These are phyloP conservation scores for Saimiri boliviensis DNA, from an alignment of 2,113 vertebrate species.

Conservation along the genomic window DNA sequence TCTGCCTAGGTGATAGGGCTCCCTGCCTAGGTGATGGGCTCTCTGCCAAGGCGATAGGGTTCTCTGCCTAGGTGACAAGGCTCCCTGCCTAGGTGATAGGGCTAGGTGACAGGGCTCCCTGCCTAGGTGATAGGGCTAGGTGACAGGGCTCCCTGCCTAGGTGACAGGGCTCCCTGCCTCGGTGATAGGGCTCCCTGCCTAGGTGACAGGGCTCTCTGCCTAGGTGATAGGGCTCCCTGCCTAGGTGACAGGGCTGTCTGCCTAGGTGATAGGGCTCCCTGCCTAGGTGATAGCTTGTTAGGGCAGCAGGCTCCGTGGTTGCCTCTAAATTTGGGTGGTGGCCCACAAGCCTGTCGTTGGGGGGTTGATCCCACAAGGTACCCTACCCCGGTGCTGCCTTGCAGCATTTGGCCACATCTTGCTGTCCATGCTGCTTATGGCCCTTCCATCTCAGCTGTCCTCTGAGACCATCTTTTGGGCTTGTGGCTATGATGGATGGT, in stretches of 20 bases:
- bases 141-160: not conserved
- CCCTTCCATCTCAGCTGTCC: not conserved
- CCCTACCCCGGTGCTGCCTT: not conserved
- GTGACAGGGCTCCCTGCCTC: too few species aligned
- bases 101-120: not conserved
- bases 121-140: not conserved
- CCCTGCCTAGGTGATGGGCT: not conserved
- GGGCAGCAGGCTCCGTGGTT: not conserved
- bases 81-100: too few species aligned
- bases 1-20: not conserved
- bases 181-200: not conserved
- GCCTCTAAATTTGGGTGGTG: not conserved
- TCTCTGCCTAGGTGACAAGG: not conserved
- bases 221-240: not conserved
- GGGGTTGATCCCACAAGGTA: not conserved
- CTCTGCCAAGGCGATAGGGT: not conserved
- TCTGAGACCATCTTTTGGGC: not conserved
- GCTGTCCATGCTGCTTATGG: not conserved
- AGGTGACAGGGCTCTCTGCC: not conserved
- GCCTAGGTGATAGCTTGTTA: not conserved
- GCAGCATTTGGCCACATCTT: not conserved
- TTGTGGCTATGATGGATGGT: not conserved
- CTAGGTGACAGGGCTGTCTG: not conserved
- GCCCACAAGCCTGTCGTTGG: fast-evolving
- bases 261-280: not conserved